phyloP scores from a whole-genome alignment of 1,140 invertebrate genomes.

The Drosophila aff. region DNA sequence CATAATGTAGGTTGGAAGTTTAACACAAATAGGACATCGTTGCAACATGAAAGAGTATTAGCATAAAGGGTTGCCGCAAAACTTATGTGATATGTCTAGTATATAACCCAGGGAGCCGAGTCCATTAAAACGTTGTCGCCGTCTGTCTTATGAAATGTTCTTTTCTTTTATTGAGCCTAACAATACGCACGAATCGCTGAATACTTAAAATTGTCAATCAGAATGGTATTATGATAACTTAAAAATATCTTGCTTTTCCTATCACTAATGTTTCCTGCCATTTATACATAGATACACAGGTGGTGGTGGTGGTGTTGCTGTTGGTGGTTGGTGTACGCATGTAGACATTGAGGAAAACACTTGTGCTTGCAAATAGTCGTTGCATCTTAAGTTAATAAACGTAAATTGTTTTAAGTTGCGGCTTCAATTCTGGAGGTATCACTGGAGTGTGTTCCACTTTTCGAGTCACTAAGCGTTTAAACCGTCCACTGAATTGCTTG shows the following conservation, averaged over 20 bases:
- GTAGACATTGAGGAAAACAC: constrained; percentile 33
- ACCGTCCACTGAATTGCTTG: constrained; percentile 92
- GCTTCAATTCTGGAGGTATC: constrained; percentile 93
- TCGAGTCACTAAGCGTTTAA: constrained; percentile 92
- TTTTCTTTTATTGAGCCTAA: constrained; percentile 43
- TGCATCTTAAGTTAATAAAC: constrained; percentile 89
- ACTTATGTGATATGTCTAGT: constrained; percentile 23
- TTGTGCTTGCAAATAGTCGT: constrained; percentile 43
- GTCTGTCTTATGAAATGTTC: constrained; percentile 37
- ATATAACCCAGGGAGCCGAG: constrained; percentile 6
- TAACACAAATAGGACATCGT: constrained; percentile 10
- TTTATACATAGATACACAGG: constrained; percentile 26
- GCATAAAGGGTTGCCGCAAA: constrained; percentile 3
- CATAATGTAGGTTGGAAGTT: not conserved
- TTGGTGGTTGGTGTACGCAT: constrained; percentile 29
- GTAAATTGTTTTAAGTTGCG: constrained; percentile 95
- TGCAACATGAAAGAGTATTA: constrained; percentile 11
- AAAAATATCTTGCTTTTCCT: constrained; percentile 49
- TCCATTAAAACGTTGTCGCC: constrained; percentile 25
- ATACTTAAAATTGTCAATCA: constrained; percentile 53
- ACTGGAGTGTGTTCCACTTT: constrained; percentile 92
- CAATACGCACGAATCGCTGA: constrained; percentile 44
- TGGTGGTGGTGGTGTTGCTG: constrained; percentile 5
- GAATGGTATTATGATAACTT: constrained; percentile 49
- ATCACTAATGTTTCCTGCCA: constrained; percentile 48